Conservation (phyloP, 2,888 invertebrate species). For the Agrenia bidenticulata region DNA sequence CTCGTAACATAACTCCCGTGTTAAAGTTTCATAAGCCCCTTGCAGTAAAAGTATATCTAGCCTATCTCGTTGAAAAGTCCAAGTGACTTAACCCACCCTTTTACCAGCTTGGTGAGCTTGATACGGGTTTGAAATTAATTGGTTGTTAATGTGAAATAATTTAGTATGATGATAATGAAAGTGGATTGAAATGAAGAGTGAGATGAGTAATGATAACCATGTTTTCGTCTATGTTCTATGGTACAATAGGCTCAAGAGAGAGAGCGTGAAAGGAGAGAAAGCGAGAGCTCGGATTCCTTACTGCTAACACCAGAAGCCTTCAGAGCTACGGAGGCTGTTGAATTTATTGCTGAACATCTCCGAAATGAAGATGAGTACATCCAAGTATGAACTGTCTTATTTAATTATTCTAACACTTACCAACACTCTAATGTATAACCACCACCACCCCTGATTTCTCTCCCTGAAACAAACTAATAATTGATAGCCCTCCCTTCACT, state of each 20-base stretch:
- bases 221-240: conserved; percentile 4
- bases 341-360: conserved; percentile 97
- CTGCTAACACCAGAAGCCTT: conserved; percentile 89
- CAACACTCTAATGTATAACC: background rate
- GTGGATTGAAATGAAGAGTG: conserved; percentile 17
- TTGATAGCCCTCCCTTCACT: conserved; percentile 7
- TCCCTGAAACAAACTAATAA: conserved; percentile 1
- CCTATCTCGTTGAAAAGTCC: too few species aligned
- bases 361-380: conserved; percentile 97
- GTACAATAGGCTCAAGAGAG: conserved; percentile 50
- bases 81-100: too few species aligned
- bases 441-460: background rate
- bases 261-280: conserved; percentile 67
- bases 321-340: conserved; percentile 94
- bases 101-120: too few species aligned
- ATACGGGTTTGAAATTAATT: conserved; percentile 14
- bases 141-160: conserved; percentile 16
- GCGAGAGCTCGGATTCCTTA: conserved; percentile 87
- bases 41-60: too few species aligned
- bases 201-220: conserved; percentile 14
- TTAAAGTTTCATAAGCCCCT: too few species aligned
- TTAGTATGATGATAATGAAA: conserved; percentile 12
- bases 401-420: conserved; percentile 12
- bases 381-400: conserved; percentile 67
- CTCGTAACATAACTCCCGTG: too few species aligned